A percentile compares a stretch with the other conserved stretches of the same genome.
phyloP scores from a whole-genome alignment of 1,140 invertebrate species.

The Drosophila tropicalis region DNA sequence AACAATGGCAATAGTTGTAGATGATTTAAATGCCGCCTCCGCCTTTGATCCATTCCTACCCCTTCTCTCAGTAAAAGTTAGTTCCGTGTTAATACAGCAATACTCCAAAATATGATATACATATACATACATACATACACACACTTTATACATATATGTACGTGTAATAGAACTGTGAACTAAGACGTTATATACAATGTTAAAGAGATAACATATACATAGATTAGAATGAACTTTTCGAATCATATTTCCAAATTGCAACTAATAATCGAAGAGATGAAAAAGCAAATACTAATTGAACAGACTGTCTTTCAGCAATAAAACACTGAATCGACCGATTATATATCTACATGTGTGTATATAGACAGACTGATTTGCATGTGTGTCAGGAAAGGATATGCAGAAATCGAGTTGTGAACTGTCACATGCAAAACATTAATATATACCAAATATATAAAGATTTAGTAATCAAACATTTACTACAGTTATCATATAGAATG shows the following conservation, averaged over 20 bases:
- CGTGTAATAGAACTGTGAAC: conserved; percentile 5
- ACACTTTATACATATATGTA: neutral
- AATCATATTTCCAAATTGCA: too few species aligned
- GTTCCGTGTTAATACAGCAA: conserved; percentile 22
- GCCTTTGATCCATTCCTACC: neutral
- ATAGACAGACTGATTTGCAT: too few species aligned
- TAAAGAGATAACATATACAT: neutral
- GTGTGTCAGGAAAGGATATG: too few species aligned
- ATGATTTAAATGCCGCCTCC: neutral
- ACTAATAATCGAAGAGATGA: too few species aligned
- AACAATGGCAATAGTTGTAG: conserved; percentile 15
- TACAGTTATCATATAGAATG: neutral
- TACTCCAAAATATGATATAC: conserved; percentile 15
- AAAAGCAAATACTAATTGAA: too few species aligned
- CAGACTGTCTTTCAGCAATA: neutral
- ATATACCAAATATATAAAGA: neutral
- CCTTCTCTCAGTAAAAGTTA: conserved; percentile 14
- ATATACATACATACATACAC: neutral
- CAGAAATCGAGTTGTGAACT: too few species aligned
- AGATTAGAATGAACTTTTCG: neutral
- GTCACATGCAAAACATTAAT: conserved; percentile 1
- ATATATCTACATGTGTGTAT: neutral
- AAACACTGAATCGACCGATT: neutral
- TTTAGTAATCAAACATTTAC: neutral
- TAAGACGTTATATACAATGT: conserved; percentile 9